These are phyloP conservation scores for Desmodus rotundus DNA, from an alignment of 2,113 vertebrate genomes.

Conservation along the genomic window DNA sequence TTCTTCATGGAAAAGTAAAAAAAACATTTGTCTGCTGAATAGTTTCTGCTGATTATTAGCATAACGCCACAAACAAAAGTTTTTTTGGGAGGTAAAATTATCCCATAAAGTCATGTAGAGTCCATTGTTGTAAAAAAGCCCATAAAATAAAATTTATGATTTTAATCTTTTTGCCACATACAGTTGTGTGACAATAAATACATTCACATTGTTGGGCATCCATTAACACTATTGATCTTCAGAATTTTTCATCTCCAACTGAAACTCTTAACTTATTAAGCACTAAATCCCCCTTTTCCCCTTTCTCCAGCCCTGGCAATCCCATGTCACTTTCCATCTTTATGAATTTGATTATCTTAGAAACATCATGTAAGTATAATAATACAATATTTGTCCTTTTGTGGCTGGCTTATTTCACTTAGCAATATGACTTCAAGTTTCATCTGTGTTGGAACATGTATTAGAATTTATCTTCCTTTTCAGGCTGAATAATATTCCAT, in stretches of 20 bases:
- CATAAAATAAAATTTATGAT: neutral
- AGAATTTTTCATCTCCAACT: neutral
- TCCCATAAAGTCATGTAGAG: neutral
- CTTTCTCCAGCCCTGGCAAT: neutral
- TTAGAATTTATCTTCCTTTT: neutral
- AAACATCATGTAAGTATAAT: neutral
- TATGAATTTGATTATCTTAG: neutral
- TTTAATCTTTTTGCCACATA: neutral
- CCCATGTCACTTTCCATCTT: neutral
- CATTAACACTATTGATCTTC: neutral
- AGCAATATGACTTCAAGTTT: neutral
- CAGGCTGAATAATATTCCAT: neutral
- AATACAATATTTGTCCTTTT: neutral
- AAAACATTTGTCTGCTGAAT: neutral
- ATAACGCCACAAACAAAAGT: neutral
- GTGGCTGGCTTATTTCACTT: neutral
- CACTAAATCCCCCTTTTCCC: accelerated
- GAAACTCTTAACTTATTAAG: neutral
- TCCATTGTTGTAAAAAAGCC: neutral
- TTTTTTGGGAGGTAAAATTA: neutral
- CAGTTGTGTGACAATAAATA: neutral
- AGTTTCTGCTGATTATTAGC: neutral
- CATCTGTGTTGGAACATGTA: neutral
- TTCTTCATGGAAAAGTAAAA: neutral
- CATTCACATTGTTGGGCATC: neutral